Evolutionary conservation across 64 coral and sea anemone species (phyloP).

Genomic region (Dendrophyllia cribrosa): DNA sequence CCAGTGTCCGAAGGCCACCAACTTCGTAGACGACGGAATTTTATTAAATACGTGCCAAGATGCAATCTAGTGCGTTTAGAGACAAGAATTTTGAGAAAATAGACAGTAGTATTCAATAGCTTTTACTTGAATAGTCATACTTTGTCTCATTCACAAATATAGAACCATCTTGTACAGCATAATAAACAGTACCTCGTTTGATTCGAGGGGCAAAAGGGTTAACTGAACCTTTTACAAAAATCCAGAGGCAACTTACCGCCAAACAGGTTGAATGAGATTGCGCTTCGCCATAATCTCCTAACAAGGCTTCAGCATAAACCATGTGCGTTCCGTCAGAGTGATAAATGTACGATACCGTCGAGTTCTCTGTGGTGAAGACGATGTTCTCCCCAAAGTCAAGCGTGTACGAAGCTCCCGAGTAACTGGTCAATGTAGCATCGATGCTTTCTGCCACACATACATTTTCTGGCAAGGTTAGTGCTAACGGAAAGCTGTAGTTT

Average conservation of each 20-base stretch:
- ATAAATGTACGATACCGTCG: conserved; percentile 33
- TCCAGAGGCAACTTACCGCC: background rate
- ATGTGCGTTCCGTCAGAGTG: conserved; percentile 35
- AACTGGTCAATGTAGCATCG: conserved; percentile 22
- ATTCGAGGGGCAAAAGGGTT: too few species aligned
- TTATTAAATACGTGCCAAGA: too few species aligned
- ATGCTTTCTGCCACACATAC: conserved; percentile 23
- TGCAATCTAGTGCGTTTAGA: too few species aligned
- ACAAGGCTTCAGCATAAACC: conserved; percentile 31
- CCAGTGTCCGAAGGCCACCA: too few species aligned
- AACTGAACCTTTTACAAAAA: too few species aligned
- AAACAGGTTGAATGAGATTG: background rate
- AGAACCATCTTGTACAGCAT: too few species aligned
- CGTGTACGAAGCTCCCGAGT: conserved; percentile 30
- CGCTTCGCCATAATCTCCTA: conserved; percentile 61
- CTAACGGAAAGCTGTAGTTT: conserved; percentile 34
- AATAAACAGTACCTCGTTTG: too few species aligned
- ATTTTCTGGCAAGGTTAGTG: conserved; percentile 39
- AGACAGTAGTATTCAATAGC: too few species aligned
- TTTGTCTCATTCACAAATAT: too few species aligned
- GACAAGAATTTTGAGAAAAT: too few species aligned
- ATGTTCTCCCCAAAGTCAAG: conserved; percentile 67
- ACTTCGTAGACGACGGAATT: too few species aligned
- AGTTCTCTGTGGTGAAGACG: conserved; percentile 6
- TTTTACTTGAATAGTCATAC: too few species aligned